Conservation (phyloP, 2,797 vertebrate species). For the Sebastes matsubarae region DNA sequence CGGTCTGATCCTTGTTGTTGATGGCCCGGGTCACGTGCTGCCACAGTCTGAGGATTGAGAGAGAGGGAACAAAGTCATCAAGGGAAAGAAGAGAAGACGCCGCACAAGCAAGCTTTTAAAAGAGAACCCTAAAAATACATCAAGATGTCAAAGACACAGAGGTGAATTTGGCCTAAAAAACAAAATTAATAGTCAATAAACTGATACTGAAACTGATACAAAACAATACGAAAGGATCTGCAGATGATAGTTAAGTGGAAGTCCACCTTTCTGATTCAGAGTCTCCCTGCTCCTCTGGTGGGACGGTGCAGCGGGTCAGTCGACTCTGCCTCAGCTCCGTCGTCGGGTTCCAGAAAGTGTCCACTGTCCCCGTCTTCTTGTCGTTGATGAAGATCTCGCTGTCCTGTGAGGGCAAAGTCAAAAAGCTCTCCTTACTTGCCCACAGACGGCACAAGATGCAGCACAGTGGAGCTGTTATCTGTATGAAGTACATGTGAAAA, state of each 20-base stretch:
- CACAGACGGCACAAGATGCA: background rate
- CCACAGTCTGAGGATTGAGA: constrained; percentile 86
- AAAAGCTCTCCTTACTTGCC: background rate
- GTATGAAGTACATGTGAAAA: background rate
- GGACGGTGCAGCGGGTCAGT: constrained; percentile 91
- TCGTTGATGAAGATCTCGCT: constrained; percentile 96
- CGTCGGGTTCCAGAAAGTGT: constrained; percentile 95
- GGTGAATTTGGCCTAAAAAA: background rate
- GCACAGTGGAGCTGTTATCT: background rate
- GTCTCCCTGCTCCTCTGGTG: constrained; percentile 92
- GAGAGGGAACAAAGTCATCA: background rate
- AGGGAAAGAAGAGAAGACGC: background rate
- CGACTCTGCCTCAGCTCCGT: constrained; percentile 90
- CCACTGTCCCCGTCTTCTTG: constrained; percentile 91
- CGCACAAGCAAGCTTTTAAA: background rate
- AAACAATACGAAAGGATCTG: background rate
- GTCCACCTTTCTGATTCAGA: constrained; percentile 92
- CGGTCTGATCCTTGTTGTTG: constrained; percentile 96
- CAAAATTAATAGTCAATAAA: too few relatives aligned
- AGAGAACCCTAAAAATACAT: background rate
- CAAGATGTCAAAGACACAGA: background rate
- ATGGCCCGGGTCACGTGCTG: constrained; percentile 97
- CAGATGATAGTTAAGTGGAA: background rate
- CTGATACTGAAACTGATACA: background rate
- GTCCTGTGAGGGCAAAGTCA: constrained; percentile 82